phyloP scores from a whole-genome alignment of 2,797 vertebrate genomes.

The Enteromius fasciolatus region DNA sequence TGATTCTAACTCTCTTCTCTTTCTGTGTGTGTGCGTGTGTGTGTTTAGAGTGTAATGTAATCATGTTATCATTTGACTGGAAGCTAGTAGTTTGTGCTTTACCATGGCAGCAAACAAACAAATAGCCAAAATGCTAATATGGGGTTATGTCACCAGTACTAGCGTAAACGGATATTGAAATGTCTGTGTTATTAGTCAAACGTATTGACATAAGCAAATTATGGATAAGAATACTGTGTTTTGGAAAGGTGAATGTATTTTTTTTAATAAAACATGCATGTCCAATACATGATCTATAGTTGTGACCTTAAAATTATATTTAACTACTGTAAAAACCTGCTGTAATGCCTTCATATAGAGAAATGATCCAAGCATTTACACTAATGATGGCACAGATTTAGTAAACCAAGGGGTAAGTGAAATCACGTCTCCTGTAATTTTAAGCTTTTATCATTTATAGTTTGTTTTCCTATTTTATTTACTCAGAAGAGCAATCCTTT shows the following conservation, averaged over 20 bases:
- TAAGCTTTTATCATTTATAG: not conserved
- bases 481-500: not conserved
- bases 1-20: not conserved
- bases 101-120: slow-evolving; percentile 28
- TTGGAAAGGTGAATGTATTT: not conserved
- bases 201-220: slow-evolving; percentile 5
- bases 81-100: slow-evolving; percentile 24
- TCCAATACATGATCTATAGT: not conserved
- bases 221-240: not conserved
- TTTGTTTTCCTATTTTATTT: too few relatives aligned
- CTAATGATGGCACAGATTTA: not conserved
- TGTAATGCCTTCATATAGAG: slow-evolving; percentile 2
- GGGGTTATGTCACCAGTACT: not conserved
- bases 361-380: not conserved
- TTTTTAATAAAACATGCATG: not conserved
- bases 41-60: not conserved
- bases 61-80: slow-evolving; percentile 1
- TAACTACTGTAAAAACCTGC: slow-evolving; percentile 1
- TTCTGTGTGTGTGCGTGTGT: not conserved
- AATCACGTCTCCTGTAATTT: not conserved
- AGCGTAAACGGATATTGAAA: not conserved
- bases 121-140: slow-evolving; percentile 35
- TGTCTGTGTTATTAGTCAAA: slow-evolving; percentile 21
- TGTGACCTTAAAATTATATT: slow-evolving; percentile 14
- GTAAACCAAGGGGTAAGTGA: not conserved